phyloP scores from a whole-genome alignment of 2,113 vertebrate genomes.

The Opisthocomus hoazin region DNA sequence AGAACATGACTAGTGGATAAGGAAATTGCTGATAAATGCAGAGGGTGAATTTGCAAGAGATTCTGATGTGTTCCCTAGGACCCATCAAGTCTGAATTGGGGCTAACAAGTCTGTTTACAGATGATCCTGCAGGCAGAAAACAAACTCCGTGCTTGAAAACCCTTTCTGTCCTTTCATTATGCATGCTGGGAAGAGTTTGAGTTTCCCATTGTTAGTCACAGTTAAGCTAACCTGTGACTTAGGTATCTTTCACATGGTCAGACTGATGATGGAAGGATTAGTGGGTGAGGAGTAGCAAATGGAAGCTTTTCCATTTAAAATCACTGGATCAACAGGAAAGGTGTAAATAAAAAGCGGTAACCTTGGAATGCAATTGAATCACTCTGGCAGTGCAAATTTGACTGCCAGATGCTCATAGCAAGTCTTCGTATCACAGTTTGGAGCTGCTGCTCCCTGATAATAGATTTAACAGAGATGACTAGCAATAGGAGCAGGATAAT shows the following conservation, averaged over 20 bases:
- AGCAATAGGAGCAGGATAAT: background rate
- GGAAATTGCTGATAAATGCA: background rate
- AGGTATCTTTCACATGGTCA: no score
- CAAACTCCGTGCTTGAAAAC: background rate
- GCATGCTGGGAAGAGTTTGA: background rate
- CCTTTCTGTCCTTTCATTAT: background rate
- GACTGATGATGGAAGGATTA: background rate
- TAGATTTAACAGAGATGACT: background rate
- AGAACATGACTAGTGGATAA: background rate
- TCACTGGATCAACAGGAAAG: background rate
- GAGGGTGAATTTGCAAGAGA: background rate
- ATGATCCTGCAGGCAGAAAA: background rate
- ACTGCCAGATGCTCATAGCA: background rate
- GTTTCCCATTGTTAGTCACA: background rate
- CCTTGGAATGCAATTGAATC: background rate
- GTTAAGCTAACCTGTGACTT: background rate
- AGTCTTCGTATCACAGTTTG: background rate
- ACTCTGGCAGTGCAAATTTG: background rate
- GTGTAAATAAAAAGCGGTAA: background rate
- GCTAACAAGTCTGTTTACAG: background rate
- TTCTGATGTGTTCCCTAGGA: background rate
- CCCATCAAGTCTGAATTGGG: background rate
- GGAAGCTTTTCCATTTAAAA: background rate
- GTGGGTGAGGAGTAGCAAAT: background rate
- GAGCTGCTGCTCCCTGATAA: background rate